These are phyloP conservation scores for Oryzias dopingdopingensis DNA, from an alignment of 2,797 vertebrate genomes.

Conservation along the genomic window DNA sequence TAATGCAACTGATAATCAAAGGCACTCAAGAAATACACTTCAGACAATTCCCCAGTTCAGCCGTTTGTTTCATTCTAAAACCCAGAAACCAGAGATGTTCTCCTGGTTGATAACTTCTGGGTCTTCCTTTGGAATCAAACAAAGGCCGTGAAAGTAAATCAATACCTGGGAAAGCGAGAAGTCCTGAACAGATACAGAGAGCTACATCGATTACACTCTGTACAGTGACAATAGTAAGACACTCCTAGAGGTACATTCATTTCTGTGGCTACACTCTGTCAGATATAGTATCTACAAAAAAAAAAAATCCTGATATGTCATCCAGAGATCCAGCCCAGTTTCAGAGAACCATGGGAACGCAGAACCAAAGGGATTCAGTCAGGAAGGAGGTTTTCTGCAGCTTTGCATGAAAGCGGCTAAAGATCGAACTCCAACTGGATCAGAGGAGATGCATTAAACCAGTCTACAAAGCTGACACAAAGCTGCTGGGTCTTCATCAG, in stretches of 20 bases:
- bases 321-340: constrained; percentile 28
- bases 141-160: constrained; percentile 3
- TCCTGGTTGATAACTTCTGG: too few relatives aligned
- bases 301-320: constrained; percentile 38
- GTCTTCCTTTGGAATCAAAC: not conserved
- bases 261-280: constrained; percentile 45
- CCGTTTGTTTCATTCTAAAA: not conserved
- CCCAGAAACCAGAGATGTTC: not conserved
- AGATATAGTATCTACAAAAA: constrained; percentile 30
- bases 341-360: constrained; percentile 11
- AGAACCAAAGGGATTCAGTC: constrained; percentile 11
- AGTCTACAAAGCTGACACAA: constrained; percentile 23
- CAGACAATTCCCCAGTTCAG: not conserved
- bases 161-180: not conserved
- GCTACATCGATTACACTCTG: constrained; percentile 43
- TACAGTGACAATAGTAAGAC: constrained; percentile 54
- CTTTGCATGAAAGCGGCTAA: too few relatives aligned
- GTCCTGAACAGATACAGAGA: constrained; percentile 22
- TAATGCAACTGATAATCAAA: constrained; percentile 11
- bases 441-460: constrained; percentile 13
- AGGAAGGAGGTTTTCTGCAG: not conserved
- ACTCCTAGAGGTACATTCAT: constrained; percentile 52
- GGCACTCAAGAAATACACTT: constrained; percentile 5
- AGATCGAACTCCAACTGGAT: not conserved
- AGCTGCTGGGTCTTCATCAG: constrained; percentile 49